phyloP scores from a whole-genome alignment of 2,797 vertebrate species.

The Crenuchus spilurus region DNA sequence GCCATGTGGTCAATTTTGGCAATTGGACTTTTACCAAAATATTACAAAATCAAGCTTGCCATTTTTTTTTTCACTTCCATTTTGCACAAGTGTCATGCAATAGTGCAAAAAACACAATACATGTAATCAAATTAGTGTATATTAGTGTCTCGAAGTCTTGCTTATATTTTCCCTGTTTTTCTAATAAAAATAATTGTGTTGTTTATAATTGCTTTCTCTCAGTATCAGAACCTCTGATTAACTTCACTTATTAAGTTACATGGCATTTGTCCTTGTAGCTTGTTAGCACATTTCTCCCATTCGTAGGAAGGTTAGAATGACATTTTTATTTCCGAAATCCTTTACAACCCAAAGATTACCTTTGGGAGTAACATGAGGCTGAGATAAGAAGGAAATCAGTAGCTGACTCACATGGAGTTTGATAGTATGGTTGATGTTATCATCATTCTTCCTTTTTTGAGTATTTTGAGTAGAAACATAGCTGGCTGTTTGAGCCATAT shows the following conservation, averaged over 20 bases:
- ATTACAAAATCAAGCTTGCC: no score
- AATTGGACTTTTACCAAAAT: no score
- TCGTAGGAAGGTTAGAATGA: neutral
- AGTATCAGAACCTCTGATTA: neutral
- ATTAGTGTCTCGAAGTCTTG: neutral
- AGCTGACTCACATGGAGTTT: neutral
- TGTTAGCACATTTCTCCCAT: neutral
- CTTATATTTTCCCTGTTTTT: constrained; percentile 6
- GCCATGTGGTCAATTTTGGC: no score
- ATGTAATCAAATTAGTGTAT: no score
- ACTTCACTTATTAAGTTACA: neutral
- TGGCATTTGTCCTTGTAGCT: neutral
- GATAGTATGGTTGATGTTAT: neutral
- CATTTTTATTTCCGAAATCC: neutral
- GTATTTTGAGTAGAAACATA: neutral
- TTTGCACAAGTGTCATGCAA: no score
- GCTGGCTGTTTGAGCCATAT: no score
- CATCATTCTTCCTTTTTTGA: neutral
- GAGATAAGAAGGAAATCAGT: neutral
- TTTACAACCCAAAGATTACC: neutral
- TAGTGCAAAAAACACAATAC: no score
- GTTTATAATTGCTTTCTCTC: neutral
- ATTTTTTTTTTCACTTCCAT: no score
- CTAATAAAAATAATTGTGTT: neutral
- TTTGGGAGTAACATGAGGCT: no score